Base-by-base conservation (phyloP, 2,888 invertebrate species). In the Pollenia labialis region DNA sequence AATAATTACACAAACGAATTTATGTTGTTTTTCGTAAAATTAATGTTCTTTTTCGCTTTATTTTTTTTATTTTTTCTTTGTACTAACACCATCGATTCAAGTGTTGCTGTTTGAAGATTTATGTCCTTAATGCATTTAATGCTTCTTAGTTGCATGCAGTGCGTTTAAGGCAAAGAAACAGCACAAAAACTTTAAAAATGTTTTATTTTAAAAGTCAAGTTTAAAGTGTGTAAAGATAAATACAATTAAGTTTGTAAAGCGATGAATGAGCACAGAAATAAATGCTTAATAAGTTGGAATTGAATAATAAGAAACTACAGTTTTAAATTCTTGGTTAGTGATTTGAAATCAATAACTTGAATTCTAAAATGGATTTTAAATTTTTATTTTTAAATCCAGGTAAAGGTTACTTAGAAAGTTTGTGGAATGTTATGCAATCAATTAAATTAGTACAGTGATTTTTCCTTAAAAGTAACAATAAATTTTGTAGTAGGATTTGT, bases 1-100 rank as follows among this genome's bases (percentile, higher is more conserved):
- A 92, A 91, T 91, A 92, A 91, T 91, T 91, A 91, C 91, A 89
- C 88, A 90, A 91, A 90, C 90, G 90, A 91, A 91, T 91, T 92
- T 91, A 92, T 91, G 91, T 90, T 91, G 89, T 87, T 88, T 89
- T 90, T 88, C 89, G 89, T 89, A 91, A 91, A 91, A 91, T 91
- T 90, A 91, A 91, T 91, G 91, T 89, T 90, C 89, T 89, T 88
- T 85, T 76, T 52, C 8, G 18, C 16, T 46, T 46, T 48, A 12
- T 58, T 16, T 58, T 44, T 54, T 40, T 66, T 74, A 11, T n/a
- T 46, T 11, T 18, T 16, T 75, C 58, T 52, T 58, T n/a, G 52
- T 58, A 23, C 48, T 76, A 69, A 82, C 82, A 76, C 76, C 62
- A 82, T 69, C 60, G 60, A 46, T 69, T 69, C 52, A 23, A 69